Percentiles rank a stretch among this genome's conserved stretches.
phyloP scores from a whole-genome alignment of 2,888 invertebrate species.

The Nemotelus nigrinus region DNA sequence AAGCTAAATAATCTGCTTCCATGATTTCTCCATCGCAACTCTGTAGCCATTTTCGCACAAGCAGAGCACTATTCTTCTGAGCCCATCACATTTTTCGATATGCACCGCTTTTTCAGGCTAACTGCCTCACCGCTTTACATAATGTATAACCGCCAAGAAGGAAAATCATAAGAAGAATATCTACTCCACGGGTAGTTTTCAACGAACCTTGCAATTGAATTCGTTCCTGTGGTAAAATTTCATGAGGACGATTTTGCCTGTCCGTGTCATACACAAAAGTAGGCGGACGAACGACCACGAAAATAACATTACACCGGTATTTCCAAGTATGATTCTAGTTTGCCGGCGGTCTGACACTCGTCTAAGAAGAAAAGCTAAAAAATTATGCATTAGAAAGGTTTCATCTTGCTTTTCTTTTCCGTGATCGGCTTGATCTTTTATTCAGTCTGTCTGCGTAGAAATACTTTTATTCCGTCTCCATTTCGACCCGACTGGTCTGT shows the following conservation, averaged over 20 bases:
- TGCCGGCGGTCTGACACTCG: background rate
- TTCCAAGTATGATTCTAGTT: constrained; percentile 21
- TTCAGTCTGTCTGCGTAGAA: background rate
- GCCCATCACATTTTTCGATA: too few relatives aligned
- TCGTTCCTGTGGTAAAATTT: constrained; percentile 34
- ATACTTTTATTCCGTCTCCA: background rate
- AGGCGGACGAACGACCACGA: background rate
- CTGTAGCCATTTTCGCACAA: too few relatives aligned
- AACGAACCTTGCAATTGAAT: constrained; percentile 44
- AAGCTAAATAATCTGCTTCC: background rate
- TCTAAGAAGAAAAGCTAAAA: constrained; percentile 22
- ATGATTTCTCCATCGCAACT: too few relatives aligned
- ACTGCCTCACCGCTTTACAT: constrained; percentile 31
- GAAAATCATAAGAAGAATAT: constrained; percentile 37
- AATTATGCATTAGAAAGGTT: constrained; percentile 40
- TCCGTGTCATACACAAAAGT: background rate
- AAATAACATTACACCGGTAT: constrained; percentile 17
- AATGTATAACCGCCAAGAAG: constrained; percentile 28
- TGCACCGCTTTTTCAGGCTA: background rate
- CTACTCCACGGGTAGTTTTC: constrained; percentile 41
- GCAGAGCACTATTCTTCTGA: too few relatives aligned
- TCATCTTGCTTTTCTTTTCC: constrained; percentile 17
- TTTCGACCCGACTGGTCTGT: background rate
- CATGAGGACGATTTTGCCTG: constrained; percentile 13
- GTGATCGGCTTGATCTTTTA: background rate